A percentile compares a stretch with the other conserved stretches of the same genome.
Conservation (phyloP, 2,888 invertebrate species). For the Phrixothrix hirtus region DNA sequence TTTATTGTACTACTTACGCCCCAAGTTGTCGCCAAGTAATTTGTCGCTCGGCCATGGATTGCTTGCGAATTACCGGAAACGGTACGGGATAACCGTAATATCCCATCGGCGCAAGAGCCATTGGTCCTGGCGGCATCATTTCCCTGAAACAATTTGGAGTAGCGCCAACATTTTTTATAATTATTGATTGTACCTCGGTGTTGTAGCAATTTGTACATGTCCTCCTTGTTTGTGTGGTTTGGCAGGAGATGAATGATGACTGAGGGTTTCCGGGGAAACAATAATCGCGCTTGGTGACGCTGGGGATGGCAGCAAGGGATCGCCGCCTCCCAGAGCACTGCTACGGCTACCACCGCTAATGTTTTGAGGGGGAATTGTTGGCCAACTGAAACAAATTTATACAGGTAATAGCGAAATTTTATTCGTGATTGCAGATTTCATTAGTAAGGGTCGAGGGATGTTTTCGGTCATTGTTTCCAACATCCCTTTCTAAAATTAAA, state of each 20-base stretch:
- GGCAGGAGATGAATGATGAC: conserved; percentile 70
- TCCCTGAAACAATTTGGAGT: conserved; percentile 40
- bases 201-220: conserved; percentile 62
- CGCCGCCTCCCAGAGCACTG: conserved; percentile 58
- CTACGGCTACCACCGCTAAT: conserved; percentile 67
- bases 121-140: conserved; percentile 57
- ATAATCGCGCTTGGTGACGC: conserved; percentile 74
- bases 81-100: conserved; percentile 60
- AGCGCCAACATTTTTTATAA: too few species aligned
- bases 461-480: conserved; percentile 6
- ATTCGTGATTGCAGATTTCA: conserved; percentile 2
- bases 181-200: conserved; percentile 55
- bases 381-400: conserved; percentile 55
- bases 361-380: conserved; percentile 66
- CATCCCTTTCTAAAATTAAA: too few species aligned
- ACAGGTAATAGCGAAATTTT: conserved; percentile 6
- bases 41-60: conserved; percentile 61
- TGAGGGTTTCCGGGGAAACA: conserved; percentile 74
- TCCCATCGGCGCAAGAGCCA: conserved; percentile 62
- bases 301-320: conserved; percentile 72
- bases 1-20: conserved; percentile 62
- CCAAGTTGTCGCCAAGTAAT: conserved; percentile 68
- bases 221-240: conserved; percentile 50
- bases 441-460: conserved; percentile 5
- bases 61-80: conserved; percentile 62